Evolutionary conservation across 2,888 invertebrate species (phyloP).

Genomic region (Agrotis segetum): DNA sequence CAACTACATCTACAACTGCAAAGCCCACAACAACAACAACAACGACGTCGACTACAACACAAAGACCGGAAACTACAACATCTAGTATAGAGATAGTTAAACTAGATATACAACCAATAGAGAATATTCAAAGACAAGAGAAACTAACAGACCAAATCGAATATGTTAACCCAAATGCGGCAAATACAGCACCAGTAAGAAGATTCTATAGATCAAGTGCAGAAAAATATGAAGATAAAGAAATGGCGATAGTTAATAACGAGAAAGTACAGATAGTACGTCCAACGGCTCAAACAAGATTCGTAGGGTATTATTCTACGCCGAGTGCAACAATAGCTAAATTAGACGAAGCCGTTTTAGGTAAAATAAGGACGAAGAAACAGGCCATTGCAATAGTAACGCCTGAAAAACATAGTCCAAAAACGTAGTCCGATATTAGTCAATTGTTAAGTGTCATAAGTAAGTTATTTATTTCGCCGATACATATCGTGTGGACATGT

Average conservation of each 20-base stretch:
- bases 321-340: slow-evolving; percentile 80
- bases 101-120: slow-evolving; percentile 79
- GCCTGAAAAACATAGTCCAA: slow-evolving; percentile 78
- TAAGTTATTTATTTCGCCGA: slow-evolving; percentile 69
- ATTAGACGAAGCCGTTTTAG: slow-evolving; percentile 85
- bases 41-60: slow-evolving; percentile 40
- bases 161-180: slow-evolving; percentile 71
- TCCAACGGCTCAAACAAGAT: slow-evolving; percentile 77
- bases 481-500: slow-evolving; percentile 69
- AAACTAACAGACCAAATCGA: slow-evolving; percentile 81
- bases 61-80: slow-evolving; percentile 65
- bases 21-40: slow-evolving; percentile 61
- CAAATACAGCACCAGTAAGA: slow-evolving; percentile 75
- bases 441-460: slow-evolving; percentile 83
- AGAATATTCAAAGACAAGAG: slow-evolving; percentile 75
- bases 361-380: slow-evolving; percentile 78
- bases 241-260: slow-evolving; percentile 81
- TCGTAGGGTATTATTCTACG: slow-evolving; percentile 79
- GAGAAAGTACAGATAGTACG: slow-evolving; percentile 85
- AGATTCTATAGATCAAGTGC: slow-evolving; percentile 86
- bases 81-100: slow-evolving; percentile 76
- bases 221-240: slow-evolving; percentile 76
- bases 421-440: slow-evolving; percentile 76
- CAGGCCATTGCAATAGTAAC: slow-evolving; percentile 74
- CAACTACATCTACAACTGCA: slow-evolving; percentile 37